Evolutionary conservation across 2,797 vertebrate genomes (phyloP).

Genomic region (Danio aesculapii): DNA sequence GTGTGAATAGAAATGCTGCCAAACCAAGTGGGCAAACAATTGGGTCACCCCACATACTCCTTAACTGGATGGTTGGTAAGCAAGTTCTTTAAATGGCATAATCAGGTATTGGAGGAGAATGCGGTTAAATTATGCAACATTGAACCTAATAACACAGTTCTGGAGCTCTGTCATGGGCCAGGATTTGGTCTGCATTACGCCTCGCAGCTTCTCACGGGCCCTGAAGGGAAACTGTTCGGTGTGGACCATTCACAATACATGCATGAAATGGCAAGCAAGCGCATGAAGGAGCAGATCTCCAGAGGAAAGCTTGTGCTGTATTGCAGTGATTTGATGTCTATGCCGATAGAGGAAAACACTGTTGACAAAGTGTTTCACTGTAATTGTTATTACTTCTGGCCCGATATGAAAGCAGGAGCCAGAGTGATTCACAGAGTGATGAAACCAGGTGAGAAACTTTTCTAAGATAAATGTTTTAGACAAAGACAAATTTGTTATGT

Average conservation of each 20-base stretch:
- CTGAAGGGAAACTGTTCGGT: conserved; percentile 74
- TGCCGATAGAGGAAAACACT: conserved; percentile 72
- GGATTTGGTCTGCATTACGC: conserved; percentile 75
- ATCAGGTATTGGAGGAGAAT: conserved; percentile 70
- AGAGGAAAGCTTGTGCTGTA: conserved; percentile 72
- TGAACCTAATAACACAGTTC: conserved; percentile 71
- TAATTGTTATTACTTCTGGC: conserved; percentile 85
- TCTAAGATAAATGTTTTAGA: no score
- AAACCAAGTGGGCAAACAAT: conserved; percentile 66
- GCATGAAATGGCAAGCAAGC: conserved; percentile 73
- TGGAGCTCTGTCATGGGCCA: conserved; percentile 78
- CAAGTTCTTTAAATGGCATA: conserved; percentile 64
- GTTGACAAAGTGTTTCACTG: conserved; percentile 82
- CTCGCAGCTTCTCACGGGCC: conserved; percentile 66
- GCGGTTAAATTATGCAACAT: conserved; percentile 72
- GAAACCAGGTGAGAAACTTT: conserved; percentile 73
- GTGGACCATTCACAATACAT: conserved; percentile 82
- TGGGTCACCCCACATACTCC: conserved; percentile 70
- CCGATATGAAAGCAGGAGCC: conserved; percentile 70
- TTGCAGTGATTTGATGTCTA: conserved; percentile 69
- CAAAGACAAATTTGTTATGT: no score
- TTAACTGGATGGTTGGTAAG: conserved; percentile 72
- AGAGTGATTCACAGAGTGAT: conserved; percentile 77
- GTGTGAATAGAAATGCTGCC: conserved; percentile 60
- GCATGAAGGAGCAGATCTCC: conserved; percentile 66